phyloP scores from a whole-genome alignment of 2,888 invertebrate genomes.

The Hedychridium roseum region DNA sequence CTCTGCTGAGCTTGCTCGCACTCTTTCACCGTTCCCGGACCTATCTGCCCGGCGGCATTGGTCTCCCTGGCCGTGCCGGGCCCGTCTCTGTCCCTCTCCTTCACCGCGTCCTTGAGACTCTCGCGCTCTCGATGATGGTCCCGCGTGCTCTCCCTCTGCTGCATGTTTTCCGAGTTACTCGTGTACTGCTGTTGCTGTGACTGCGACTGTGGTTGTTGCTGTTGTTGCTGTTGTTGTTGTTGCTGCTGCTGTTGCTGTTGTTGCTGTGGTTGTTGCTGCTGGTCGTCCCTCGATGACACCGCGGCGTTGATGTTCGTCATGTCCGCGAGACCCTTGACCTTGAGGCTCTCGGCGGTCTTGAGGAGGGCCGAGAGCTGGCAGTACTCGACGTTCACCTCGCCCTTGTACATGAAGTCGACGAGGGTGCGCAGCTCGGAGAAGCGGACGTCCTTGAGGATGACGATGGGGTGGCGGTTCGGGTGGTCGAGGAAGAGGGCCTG shows the following conservation, averaged over 20 bases:
- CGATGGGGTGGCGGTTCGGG: constrained; percentile 91
- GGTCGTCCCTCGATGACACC: constrained; percentile 61
- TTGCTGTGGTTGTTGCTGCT: constrained; percentile 66
- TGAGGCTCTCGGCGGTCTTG: constrained; percentile 91
- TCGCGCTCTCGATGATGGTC: constrained; percentile 40
- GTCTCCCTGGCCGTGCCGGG: constrained; percentile 1
- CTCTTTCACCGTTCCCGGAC: constrained; percentile 27
- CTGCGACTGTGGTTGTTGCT: constrained; percentile 32
- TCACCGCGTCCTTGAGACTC: constrained; percentile 37
- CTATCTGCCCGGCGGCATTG: constrained; percentile 49
- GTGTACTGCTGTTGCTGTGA: constrained; percentile 37
- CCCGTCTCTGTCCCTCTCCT: constrained; percentile 26
- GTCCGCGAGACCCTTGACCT: constrained; percentile 92
- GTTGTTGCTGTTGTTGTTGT: constrained; percentile 42
- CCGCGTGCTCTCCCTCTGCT: constrained; percentile 57
- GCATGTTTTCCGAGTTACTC: constrained; percentile 38
- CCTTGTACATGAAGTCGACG: constrained; percentile 96
- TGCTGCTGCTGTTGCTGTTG: constrained; percentile 42
- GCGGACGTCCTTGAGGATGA: constrained; percentile 93
- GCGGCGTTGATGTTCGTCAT: constrained; percentile 84
- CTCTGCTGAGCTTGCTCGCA: constrained; percentile 30
- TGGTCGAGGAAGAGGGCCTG: constrained; percentile 92
- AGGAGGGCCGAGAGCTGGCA: constrained; percentile 90
- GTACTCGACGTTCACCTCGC: constrained; percentile 94
- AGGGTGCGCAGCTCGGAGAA: constrained; percentile 89